phyloP scores from a whole-genome alignment of 2,888 invertebrate species.

The Anoplius nigerrimus region DNA sequence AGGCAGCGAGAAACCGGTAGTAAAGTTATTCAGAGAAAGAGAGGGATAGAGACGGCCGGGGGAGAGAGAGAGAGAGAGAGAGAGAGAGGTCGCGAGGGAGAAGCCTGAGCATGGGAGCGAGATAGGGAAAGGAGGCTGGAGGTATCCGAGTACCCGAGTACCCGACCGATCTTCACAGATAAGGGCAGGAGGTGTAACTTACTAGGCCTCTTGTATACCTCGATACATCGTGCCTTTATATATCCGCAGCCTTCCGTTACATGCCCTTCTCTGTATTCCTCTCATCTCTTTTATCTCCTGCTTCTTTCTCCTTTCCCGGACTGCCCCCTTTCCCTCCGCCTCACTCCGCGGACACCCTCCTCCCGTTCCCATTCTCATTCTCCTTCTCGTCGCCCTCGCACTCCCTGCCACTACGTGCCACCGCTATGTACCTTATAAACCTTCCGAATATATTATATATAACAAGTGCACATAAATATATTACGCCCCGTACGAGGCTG shows the following conservation, averaged over 20 bases:
- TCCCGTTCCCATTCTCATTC: constrained; percentile 11
- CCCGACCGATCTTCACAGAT: constrained; percentile 69
- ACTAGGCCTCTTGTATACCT: constrained; percentile 66
- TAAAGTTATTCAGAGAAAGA: constrained; percentile 70
- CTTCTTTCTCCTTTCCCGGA: constrained; percentile 14
- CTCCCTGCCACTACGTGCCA: constrained; percentile 8
- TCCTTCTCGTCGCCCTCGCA: background rate
- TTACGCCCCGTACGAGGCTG: constrained; percentile 11
- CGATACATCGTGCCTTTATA: constrained; percentile 62
- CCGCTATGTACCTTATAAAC: constrained; percentile 45
- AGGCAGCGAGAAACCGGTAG: constrained; percentile 70
- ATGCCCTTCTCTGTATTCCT: constrained; percentile 54
- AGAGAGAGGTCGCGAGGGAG: constrained; percentile 13
- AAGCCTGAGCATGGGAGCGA: constrained; percentile 17
- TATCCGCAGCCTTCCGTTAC: constrained; percentile 51
- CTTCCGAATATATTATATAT: constrained; percentile 33
- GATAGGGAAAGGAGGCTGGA: constrained; percentile 43
- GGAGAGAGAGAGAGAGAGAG: constrained; percentile 27
- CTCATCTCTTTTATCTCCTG: constrained; percentile 34
- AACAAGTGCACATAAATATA: constrained; percentile 35
- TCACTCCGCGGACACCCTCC: constrained; percentile 1
- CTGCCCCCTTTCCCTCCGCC: constrained; percentile 22
- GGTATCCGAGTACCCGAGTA: constrained; percentile 68
- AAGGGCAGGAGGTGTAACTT: constrained; percentile 74
- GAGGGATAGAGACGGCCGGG: constrained; percentile 9